Percentiles rank a stretch among this genome's conserved stretches.
These are phyloP conservation scores for Lapara coniferarum DNA, from an alignment of 2,888 invertebrate species.

Conservation along the genomic window DNA sequence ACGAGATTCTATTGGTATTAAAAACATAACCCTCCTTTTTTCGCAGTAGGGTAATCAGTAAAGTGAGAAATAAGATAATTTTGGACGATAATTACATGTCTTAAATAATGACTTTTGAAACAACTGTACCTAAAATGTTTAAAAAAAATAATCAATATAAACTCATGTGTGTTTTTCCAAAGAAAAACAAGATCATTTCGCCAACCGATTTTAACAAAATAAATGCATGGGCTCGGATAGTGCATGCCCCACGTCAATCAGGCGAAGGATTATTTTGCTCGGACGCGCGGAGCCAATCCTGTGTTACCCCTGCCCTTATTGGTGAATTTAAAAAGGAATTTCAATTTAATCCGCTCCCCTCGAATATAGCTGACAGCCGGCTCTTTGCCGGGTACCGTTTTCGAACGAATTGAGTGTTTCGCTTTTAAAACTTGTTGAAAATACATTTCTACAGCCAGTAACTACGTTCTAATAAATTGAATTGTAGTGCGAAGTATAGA, in stretches of 20 bases:
- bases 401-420: slow-evolving; percentile 44
- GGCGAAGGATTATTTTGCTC: slow-evolving; percentile 69
- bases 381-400: slow-evolving; percentile 47
- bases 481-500: neutral
- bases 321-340: slow-evolving; percentile 81
- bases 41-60: no score
- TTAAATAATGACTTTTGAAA: no score
- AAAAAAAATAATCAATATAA: no score
- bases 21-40: no score
- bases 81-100: no score
- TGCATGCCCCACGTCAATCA: slow-evolving; percentile 68
- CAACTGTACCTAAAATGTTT: no score
- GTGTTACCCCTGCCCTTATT: slow-evolving; percentile 74
- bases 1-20: no score
- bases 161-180: neutral
- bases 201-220: slow-evolving; percentile 5
- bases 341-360: slow-evolving; percentile 79
- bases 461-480: neutral
- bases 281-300: slow-evolving; percentile 75
- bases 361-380: slow-evolving; percentile 63
- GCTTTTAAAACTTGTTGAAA: slow-evolving; percentile 40
- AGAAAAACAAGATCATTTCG: neutral
- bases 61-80: no score
- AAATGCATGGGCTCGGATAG: slow-evolving; percentile 30
- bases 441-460: slow-evolving; percentile 8